phyloP scores from a whole-genome alignment of 2,797 vertebrate species.

The Rhinatrema bivittatum region DNA sequence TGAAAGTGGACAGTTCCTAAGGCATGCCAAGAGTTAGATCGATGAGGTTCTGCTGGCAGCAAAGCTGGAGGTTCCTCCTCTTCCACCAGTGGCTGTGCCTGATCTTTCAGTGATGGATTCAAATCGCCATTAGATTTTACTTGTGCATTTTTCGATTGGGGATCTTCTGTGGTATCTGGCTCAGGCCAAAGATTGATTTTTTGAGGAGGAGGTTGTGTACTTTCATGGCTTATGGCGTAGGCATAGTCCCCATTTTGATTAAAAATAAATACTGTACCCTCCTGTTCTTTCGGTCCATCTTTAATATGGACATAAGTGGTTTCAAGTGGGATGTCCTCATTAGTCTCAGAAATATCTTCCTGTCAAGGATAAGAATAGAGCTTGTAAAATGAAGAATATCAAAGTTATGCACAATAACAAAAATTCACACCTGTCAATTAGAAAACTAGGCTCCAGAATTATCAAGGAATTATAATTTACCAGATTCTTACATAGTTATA shows the following conservation, averaged over 20 bases:
- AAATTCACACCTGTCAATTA: background rate
- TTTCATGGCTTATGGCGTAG: conserved; percentile 59
- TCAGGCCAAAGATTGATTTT: conserved; percentile 70
- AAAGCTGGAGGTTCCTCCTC: conserved; percentile 29
- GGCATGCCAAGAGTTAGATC: conserved; percentile 40
- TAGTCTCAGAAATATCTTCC: conserved; percentile 62
- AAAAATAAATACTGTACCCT: conserved; percentile 58
- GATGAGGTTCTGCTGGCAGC: conserved; percentile 31
- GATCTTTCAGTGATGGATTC: background rate
- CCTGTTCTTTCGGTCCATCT: conserved; percentile 58
- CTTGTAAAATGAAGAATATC: background rate
- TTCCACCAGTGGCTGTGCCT: background rate
- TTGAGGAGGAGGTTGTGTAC: conserved; percentile 55
- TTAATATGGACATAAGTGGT: conserved; percentile 61
- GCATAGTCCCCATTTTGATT: conserved; percentile 51
- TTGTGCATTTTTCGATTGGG: conserved; percentile 4
- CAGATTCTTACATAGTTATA: background rate
- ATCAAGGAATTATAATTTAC: background rate
- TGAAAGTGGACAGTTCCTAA: conserved; percentile 43
- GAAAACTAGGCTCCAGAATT: background rate
- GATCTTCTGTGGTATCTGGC: conserved; percentile 36
- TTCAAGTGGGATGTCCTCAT: conserved; percentile 61
- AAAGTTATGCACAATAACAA: conserved; percentile 2
- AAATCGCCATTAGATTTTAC: conserved; percentile 15
- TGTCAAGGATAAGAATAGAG: conserved; percentile 24